phyloP scores from a whole-genome alignment of 1,140 invertebrate species.

The Stegodyphus mimosarum region DNA sequence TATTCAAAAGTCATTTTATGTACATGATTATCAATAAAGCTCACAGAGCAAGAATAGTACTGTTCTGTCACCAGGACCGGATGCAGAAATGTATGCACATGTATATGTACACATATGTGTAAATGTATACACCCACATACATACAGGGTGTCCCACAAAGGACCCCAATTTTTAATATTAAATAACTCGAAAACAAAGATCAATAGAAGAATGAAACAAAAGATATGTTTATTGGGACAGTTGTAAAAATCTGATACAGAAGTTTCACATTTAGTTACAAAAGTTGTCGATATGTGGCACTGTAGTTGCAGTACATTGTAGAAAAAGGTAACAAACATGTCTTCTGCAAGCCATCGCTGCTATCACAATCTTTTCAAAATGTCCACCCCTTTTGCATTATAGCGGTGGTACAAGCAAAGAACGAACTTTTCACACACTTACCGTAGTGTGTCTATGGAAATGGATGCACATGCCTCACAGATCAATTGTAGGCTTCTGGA shows the following conservation, averaged over 20 bases:
- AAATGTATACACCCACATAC: no score
- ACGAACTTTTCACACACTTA: neutral
- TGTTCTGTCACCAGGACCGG: no score
- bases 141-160: neutral
- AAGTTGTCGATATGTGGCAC: neutral
- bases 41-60: no score
- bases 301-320: neutral
- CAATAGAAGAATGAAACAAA: neutral
- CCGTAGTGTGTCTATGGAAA: neutral
- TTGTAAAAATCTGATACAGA: neutral
- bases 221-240: neutral
- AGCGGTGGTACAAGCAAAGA: neutral
- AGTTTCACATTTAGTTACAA: conserved; percentile 3
- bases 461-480: neutral
- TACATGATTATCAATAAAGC: no score
- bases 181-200: neutral
- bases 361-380: conserved; percentile 19
- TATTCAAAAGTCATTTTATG: no score
- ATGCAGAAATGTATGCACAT: no score
- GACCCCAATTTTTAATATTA: neutral
- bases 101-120: no score
- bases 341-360: no score
- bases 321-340: neutral
- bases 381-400: neutral
- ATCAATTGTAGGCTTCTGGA: neutral